A percentile compares a stretch with the other conserved stretches of the same genome.
These are phyloP conservation scores for Heliornis fulica DNA, from an alignment of 2,113 vertebrate genomes.

Conservation along the genomic window DNA sequence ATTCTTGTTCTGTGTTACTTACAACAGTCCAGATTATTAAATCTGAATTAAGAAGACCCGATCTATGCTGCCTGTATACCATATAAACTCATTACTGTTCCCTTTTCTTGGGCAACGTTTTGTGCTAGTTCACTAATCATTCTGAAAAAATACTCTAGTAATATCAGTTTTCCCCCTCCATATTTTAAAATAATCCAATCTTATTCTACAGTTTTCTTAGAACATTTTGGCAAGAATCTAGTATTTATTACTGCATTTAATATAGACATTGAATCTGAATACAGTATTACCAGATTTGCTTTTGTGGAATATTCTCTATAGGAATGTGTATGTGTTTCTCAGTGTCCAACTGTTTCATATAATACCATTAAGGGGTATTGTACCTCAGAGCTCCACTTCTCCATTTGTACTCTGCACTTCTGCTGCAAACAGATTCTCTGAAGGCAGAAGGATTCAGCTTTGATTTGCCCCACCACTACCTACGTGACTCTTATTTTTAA, in stretches of 20 bases:
- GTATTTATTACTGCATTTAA: neutral
- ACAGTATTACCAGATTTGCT: neutral
- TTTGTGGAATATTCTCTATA: neutral
- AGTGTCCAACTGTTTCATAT: neutral
- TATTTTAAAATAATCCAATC: neutral
- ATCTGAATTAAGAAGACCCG: neutral
- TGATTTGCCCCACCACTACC: neutral
- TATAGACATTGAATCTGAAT: neutral
- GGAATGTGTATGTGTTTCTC: fast-evolving
- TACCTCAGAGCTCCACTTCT: neutral
- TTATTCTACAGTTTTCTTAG: neutral
- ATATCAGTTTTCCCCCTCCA: neutral
- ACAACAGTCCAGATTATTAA: neutral
- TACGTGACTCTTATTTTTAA: neutral
- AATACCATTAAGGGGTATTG: neutral
- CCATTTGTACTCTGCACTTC: neutral
- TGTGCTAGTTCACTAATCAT: neutral
- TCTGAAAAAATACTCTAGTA: neutral
- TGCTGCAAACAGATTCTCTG: neutral
- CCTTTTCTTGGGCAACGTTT: neutral
- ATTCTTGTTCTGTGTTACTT: neutral
- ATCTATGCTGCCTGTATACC: neutral
- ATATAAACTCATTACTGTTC: neutral
- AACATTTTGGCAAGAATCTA: neutral
- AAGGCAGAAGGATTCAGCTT: neutral